Percentiles rank a stretch among this genome's conserved stretches.
phyloP scores from a whole-genome alignment of 1,140 invertebrate species.

The Drosophila funebris region DNA sequence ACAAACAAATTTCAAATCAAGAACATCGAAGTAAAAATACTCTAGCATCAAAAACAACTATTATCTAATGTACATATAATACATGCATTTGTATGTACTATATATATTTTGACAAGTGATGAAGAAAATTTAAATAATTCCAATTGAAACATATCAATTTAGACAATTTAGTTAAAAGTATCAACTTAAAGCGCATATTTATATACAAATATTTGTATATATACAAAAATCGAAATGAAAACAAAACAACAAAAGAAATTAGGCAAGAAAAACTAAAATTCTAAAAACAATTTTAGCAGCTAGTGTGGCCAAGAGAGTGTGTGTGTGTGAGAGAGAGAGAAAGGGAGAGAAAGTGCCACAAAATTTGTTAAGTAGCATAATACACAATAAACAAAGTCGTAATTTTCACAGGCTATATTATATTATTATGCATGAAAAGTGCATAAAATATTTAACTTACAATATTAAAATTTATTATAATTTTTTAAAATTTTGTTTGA shows the following conservation, averaged over 20 bases:
- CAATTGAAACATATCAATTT: too few relatives aligned
- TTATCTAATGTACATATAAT: not conserved
- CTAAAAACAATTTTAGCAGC: constrained; percentile 57
- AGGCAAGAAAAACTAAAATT: constrained; percentile 58
- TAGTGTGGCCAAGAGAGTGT: not conserved
- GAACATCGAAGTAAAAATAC: constrained; percentile 13
- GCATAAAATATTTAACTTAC: too few relatives aligned
- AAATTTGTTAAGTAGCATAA: too few relatives aligned
- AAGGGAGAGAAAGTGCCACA: not conserved
- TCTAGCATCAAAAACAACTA: not conserved
- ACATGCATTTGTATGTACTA: not conserved
- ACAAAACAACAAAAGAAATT: constrained; percentile 28
- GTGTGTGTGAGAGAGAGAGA: not conserved
- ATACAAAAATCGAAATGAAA: constrained; percentile 4
- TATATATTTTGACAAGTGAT: too few relatives aligned
- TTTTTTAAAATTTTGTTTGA: too few relatives aligned
- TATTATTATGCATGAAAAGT: too few relatives aligned
- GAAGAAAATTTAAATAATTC: too few relatives aligned
- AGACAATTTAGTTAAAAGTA: too few relatives aligned
- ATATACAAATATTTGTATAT: not conserved
- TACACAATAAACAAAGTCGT: constrained; percentile 10
- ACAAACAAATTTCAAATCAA: not conserved
- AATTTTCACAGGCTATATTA: too few relatives aligned
- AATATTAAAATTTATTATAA: too few relatives aligned
- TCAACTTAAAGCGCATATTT: not conserved